Evolutionary conservation across 2,888 invertebrate genomes (phyloP), one percentile per base, ranked within the genome.

Genomic region (Pachymerium ferrugineum): DNA sequence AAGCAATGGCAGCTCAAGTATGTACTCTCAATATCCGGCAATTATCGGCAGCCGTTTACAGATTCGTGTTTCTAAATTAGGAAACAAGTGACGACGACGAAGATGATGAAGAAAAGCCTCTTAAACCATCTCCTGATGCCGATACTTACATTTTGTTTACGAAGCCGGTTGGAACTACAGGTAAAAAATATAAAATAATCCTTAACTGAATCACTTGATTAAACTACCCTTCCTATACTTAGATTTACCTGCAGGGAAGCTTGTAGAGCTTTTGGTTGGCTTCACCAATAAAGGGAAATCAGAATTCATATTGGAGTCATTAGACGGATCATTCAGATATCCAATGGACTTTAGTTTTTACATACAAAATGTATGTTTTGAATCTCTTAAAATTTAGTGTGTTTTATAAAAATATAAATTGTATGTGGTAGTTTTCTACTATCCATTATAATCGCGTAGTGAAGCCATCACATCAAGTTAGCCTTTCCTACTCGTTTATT

Each of bases 341-440:
- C 97, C 98, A 8, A 93, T 97, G 91, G 98, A 99, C 84, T 99
- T 94, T 85, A 94, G 91, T 78, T 99, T 94, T 85, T 93, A 93
- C 85, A 96, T 99, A 78, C 97, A 98, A 85, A 99, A 99, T 85
- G 85, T 86, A 78, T 79, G 83, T 38, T 16, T 74, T 10, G n/a
- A 14, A 70, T 70, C 0, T 8, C 3, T 70, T 14, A 28, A 33
- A 14, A 70, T 72, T 5, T 72, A n/a, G n/a, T 68, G 73, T 8
- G 33, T 31, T 73, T 28, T 69, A 28, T 25, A 0, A 67, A 10
- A 69, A 68, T 19, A n/a, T 74, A 69, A 12, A n/a, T 74, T 69
- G 35, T 73, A 22, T 74, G 22, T 80, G 82, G 71, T 79, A 86
- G 85, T 99, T 98, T 85, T 94, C 97, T 0, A 91, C 93, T 0